phyloP scores from a whole-genome alignment of 2,797 vertebrate genomes.

The Lacerta viridis region DNA sequence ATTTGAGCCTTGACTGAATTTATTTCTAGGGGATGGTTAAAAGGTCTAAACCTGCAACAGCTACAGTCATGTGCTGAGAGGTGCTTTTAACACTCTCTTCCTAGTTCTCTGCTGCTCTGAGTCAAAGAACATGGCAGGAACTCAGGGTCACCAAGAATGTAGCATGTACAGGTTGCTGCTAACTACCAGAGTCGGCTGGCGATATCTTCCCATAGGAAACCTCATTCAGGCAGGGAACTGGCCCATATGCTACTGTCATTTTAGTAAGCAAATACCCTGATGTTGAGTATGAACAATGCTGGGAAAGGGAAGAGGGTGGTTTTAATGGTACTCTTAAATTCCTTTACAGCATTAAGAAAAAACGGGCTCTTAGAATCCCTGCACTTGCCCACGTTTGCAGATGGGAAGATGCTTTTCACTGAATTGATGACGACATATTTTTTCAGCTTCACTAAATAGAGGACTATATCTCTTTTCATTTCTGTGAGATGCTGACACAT shows the following conservation, averaged over 20 bases:
- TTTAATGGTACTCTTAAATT: background rate
- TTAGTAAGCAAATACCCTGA: background rate
- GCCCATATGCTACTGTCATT: too few relatives aligned
- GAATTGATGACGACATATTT: conserved; percentile 85
- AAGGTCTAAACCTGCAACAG: too few relatives aligned
- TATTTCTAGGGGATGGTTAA: too few relatives aligned
- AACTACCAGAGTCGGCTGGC: background rate
- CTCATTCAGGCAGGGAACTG: background rate
- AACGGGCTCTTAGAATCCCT: conserved; percentile 74
- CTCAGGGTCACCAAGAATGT: background rate
- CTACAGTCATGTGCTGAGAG: background rate
- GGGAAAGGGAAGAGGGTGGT: too few relatives aligned
- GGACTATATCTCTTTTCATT: conserved; percentile 85
- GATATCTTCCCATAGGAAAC: background rate
- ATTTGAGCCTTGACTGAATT: too few relatives aligned
- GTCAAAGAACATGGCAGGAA: background rate
- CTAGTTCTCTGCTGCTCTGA: background rate
- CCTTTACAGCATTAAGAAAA: conserved; percentile 68
- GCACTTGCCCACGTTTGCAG: conserved; percentile 79
- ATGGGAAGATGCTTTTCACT: conserved; percentile 79
- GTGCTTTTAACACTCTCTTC: background rate
- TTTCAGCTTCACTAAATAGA: conserved; percentile 85
- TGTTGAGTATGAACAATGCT: background rate
- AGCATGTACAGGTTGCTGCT: background rate
- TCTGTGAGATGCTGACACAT: conserved; percentile 83